Evolutionary conservation across 2,113 vertebrate species (phyloP).

Genomic region (Zeus faber): DNA sequence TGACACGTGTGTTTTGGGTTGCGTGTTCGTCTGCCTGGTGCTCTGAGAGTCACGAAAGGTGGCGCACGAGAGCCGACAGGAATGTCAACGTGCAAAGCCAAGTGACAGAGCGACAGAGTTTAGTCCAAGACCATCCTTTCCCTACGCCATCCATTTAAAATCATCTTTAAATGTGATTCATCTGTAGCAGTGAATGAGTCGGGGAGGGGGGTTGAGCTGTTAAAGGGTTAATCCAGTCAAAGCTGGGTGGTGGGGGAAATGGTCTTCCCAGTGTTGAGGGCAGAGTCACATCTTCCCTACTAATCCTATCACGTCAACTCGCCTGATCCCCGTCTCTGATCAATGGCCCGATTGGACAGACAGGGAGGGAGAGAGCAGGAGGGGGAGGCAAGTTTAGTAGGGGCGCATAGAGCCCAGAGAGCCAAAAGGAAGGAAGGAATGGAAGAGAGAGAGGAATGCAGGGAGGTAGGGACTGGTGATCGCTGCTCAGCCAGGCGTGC

Average conservation of each 20-base stretch:
- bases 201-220: too few species aligned
- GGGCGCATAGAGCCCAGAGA: neutral
- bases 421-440: too few species aligned
- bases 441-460: neutral
- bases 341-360: constrained; percentile 18
- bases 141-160: neutral
- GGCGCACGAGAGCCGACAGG: too few species aligned
- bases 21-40: too few species aligned
- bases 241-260: neutral
- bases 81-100: too few species aligned
- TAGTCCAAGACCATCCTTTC: too few species aligned
- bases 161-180: too few species aligned
- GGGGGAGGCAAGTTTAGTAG: neutral
- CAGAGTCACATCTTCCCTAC: constrained; percentile 3
- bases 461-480: neutral
- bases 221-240: constrained; percentile 22
- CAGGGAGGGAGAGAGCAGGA: constrained; percentile 1
- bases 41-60: too few species aligned
- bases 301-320: constrained; percentile 39
- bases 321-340: constrained; percentile 29
- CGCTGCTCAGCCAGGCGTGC: constrained; percentile 30
- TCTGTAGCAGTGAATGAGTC: too few species aligned
- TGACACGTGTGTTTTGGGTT: too few species aligned
- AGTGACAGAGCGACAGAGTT: too few species aligned
- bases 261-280: neutral